These are phyloP conservation scores for Oreortyx pictus DNA, from an alignment of 2,797 vertebrate species.

Conservation along the genomic window DNA sequence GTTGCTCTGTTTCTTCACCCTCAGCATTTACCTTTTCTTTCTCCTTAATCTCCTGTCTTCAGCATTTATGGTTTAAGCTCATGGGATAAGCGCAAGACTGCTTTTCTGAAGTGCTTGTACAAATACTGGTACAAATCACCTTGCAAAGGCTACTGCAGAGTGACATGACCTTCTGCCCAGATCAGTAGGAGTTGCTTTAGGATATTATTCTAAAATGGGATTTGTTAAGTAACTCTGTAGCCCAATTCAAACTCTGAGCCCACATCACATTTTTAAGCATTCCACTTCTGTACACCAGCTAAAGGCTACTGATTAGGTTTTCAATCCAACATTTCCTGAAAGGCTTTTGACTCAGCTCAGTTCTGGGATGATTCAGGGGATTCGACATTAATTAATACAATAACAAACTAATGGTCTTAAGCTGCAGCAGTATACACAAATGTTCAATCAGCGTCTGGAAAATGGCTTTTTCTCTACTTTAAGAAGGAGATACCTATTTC, in stretches of 20 bases:
- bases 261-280: conserved; percentile 1
- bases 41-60: conserved; percentile 46
- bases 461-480: background rate
- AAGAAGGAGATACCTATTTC: background rate
- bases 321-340: background rate
- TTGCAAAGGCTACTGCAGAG: conserved; percentile 13
- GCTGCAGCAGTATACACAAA: background rate
- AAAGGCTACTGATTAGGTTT: conserved; percentile 18
- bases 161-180: conserved; percentile 24
- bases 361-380: background rate
- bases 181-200: conserved; percentile 16
- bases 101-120: conserved; percentile 3
- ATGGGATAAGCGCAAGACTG: conserved; percentile 20
- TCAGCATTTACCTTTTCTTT: conserved; percentile 57
- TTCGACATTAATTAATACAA: conserved; percentile 6
- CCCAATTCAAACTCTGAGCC: background rate
- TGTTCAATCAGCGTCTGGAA: background rate
- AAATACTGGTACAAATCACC: conserved; percentile 53
- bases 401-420: background rate
- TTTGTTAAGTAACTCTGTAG: conserved; percentile 46
- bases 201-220: conserved; percentile 25
- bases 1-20: conserved; percentile 28
- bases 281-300: background rate
- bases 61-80: conserved; percentile 24
- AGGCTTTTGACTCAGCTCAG: background rate